These are phyloP conservation scores for Numenius arquata DNA, from an alignment of 2,113 vertebrate genomes.

Conservation along the genomic window DNA sequence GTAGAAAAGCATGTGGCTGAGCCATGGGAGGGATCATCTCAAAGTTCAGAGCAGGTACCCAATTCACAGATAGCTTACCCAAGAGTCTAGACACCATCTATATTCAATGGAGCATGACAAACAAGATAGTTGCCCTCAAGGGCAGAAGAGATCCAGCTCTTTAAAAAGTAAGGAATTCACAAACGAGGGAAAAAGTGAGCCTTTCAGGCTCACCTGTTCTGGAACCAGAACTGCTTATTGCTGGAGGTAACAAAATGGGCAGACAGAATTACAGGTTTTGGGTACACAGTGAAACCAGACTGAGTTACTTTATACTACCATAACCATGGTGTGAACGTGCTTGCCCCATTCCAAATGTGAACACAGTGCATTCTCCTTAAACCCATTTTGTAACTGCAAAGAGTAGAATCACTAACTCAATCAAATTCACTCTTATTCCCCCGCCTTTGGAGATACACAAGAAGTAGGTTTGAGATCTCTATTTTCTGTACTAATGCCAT, in stretches of 20 bases:
- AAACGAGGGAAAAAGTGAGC: not conserved
- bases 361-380: not conserved
- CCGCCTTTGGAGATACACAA: not conserved
- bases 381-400: not conserved
- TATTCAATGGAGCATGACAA: fast-evolving
- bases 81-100: not conserved
- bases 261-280: not conserved
- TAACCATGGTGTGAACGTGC: not conserved
- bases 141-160: not conserved
- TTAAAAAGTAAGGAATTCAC: not conserved
- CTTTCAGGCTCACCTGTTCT: not conserved
- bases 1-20: not conserved
- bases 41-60: not conserved
- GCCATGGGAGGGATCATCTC: not conserved
- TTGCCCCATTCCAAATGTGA: not conserved
- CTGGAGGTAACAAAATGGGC: not conserved
- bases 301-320: not conserved
- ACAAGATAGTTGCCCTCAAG: not conserved
- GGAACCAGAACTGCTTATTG: not conserved
- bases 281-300: not conserved
- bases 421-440: not conserved
- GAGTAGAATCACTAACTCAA: not conserved
- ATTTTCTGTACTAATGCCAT: not conserved
- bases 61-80: not conserved
- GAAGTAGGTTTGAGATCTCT: not conserved